Evolutionary conservation across 2,797 vertebrate genomes (phyloP), one percentile per base, ranked within the genome.

Genomic region (Pogoniulus pusillus): DNA sequence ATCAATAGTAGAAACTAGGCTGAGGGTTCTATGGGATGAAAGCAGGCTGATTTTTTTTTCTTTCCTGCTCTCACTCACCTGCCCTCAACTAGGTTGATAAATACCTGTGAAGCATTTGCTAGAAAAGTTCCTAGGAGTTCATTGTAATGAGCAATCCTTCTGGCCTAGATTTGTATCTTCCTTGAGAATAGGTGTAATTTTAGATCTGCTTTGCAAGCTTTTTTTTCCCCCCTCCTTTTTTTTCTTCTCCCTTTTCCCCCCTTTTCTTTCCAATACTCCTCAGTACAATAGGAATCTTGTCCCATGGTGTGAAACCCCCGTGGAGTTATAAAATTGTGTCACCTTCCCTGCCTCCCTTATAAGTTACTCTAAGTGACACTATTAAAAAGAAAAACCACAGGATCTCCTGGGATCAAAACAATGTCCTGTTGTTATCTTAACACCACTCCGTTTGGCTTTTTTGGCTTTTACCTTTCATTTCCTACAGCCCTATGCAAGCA

Each of bases 141-240:
- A 96, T 94, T 96, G 93, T 95, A 96, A 95, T 92, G 92, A 97
- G 94, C 96, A 96, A 95, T 90, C 93, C 96, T 97, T 93, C 82
- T 97, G 97, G 96, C 96, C 96, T 96, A 97, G 94, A 97, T 97
- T 96, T 97, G 95, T 94, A 94, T 96, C 96, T 97, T 98, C 94
- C 97, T 96, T 96, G 97, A 97, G 97, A 97, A 97, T 95, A 97
- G 95, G 87, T 95, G 95, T 96, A 96, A 98, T 97, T 97, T 97
- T 97, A 96, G 82, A 97, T 93, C 93, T 97, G 94, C 96, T 96
- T 96, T 95, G 94, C 94, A 95, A 93, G 93, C 87, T 87, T 72
- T 91, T 96, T 85, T 93, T 91, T 88, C 63, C 63, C 68, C 91
- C 96, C 86, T 93, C 90, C 88, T 65, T 60, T 89, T 89, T 87